Base-by-base conservation (phyloP, 64 coral and sea anemone genomes). In the Pachyseris speciosa region DNA sequence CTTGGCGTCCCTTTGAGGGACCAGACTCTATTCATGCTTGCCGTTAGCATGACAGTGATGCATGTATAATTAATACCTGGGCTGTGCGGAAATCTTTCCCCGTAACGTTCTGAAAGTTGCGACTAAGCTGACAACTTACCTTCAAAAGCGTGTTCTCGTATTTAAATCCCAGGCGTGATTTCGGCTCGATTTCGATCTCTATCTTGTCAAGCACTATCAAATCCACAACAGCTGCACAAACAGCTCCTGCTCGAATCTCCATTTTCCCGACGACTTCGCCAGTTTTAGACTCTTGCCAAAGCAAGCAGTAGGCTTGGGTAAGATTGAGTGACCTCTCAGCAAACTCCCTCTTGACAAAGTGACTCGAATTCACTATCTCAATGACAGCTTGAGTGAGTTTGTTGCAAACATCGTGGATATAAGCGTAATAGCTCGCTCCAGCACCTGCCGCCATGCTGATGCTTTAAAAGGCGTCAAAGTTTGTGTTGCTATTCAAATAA, bases 221-320 rank as follows among this genome's bases (percentile, higher is more conserved):
- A 78, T 89, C 86, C 11, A 89, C 37, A 20, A 89, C 1, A 1
- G 25, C 69, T 26, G 86, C 86, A 29, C 64, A 39, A 9, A 66
- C 52, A 7, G 71, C 86, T 17, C 86, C 70, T 12, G 41, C 72
- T 22, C 51, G 45, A 12, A 45, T 37, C 52, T 89, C 86, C 12
- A 65, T 22, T 29, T 41, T 61, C 2, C 86, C 86, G 22, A 11
- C n/a, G 0, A 89, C 86, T 33, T 75, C 38, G 38, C 86, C 86
- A 78, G 52, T 37, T 32, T 89, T 45, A 28, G 86, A 38, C 37
- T 89, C 72, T 67, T 77, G 86, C 86, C 86, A 89, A 40, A 89
- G 37, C 37, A 89, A 25, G 28, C 71, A 76, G 58, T 77, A 89
- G 24, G 86, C 86, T 78, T 89, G 86, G 1, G 86, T 72, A 5